A percentile compares a stretch with the other conserved stretches of the same genome.
Evolutionary conservation across 2,888 invertebrate genomes (phyloP).

Genomic region (Cephus nigrinus): DNA sequence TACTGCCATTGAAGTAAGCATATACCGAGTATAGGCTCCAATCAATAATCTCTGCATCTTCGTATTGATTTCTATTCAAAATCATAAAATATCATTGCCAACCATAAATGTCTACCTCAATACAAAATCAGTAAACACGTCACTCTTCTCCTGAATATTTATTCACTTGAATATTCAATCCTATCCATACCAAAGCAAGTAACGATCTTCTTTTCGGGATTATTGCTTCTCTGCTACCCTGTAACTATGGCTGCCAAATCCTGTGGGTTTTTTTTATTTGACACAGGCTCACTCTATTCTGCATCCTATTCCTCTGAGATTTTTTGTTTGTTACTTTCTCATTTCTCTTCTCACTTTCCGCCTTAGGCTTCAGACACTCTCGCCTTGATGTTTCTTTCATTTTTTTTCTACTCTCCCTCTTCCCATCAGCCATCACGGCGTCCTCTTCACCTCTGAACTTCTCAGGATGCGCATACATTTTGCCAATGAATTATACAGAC

Average conservation of each 20-base stretch:
- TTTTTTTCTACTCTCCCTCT: background rate
- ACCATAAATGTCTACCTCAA: background rate
- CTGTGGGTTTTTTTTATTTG: background rate
- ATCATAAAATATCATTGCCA: background rate
- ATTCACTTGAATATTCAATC: background rate
- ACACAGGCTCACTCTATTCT: background rate
- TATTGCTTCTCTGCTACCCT: background rate
- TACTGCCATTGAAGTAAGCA: background rate
- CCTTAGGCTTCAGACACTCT: background rate
- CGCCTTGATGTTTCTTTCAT: background rate
- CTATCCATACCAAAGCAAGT: background rate
- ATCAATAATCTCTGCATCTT: background rate
- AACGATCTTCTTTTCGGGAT: background rate
- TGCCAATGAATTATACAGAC: too few species aligned
- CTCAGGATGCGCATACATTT: too few species aligned
- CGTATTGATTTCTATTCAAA: background rate
- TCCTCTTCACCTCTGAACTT: too few species aligned
- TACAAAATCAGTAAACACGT: background rate
- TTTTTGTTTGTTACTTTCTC: background rate
- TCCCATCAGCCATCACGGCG: too few species aligned
- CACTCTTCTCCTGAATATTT: background rate
- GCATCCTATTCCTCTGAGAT: background rate
- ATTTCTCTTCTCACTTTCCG: background rate
- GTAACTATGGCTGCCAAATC: background rate
- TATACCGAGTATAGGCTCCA: background rate